Evolutionary conservation across 2,113 vertebrate genomes (phyloP).

Genomic region (Pseudorectes ferrugineus): DNA sequence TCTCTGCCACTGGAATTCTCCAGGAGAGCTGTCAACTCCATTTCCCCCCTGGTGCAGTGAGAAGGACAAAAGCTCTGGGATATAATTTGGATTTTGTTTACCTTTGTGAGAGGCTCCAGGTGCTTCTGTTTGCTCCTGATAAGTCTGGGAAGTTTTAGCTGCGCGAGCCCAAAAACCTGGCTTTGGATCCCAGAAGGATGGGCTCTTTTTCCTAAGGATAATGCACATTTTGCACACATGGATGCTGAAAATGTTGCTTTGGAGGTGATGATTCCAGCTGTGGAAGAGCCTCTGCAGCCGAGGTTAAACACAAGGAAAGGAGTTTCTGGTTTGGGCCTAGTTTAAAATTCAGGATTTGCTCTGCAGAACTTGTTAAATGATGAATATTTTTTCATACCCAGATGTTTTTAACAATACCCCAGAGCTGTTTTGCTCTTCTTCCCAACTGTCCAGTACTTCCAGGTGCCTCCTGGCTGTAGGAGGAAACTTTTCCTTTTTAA

Average conservation of each 20-base stretch:
- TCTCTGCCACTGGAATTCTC: background rate
- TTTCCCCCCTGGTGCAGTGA: rapidly evolving
- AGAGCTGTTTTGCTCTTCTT: background rate
- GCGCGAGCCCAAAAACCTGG: background rate
- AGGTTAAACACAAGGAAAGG: background rate
- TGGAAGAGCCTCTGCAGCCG: background rate
- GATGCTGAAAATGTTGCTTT: background rate
- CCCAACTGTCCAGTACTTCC: background rate
- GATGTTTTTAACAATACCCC: background rate
- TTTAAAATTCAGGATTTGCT: background rate
- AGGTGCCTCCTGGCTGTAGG: background rate
- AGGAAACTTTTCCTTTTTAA: constrained; percentile 10
- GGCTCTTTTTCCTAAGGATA: background rate
- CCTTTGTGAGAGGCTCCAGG: background rate
- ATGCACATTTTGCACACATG: rapidly evolving
- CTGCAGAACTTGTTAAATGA: background rate
- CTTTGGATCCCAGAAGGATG: background rate
- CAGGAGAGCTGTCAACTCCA: background rate
- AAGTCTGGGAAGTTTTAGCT: background rate
- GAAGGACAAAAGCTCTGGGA: background rate
- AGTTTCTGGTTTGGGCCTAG: background rate
- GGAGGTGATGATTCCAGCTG: background rate
- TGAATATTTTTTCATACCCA: background rate
- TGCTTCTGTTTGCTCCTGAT: constrained; percentile 5
- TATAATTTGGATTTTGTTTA: background rate